phyloP scores from a whole-genome alignment of 2,888 invertebrate species.

The Quadroppia sp. region DNA sequence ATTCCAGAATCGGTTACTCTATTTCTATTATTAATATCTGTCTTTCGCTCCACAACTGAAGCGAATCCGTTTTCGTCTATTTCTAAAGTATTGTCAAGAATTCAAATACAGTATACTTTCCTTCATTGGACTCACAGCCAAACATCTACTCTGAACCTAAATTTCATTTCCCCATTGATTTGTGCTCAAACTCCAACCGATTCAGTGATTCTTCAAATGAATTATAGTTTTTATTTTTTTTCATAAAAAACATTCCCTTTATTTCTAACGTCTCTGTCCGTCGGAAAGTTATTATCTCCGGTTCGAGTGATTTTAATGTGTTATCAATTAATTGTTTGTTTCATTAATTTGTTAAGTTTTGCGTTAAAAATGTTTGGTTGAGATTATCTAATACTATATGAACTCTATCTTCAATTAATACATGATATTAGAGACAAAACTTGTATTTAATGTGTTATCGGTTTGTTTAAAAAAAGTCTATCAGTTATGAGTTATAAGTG shows the following conservation, averaged over 20 bases:
- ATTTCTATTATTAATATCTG: slow-evolving; percentile 13
- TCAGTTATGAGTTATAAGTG: not conserved
- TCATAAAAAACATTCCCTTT: not conserved
- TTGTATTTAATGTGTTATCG: not conserved
- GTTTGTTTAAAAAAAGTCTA: not conserved
- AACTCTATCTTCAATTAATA: not conserved
- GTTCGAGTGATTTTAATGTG: not conserved
- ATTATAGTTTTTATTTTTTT: not conserved
- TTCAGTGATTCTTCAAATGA: not conserved
- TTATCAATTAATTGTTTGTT: not conserved
- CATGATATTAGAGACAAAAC: not conserved
- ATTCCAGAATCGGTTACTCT: slow-evolving; percentile 7
- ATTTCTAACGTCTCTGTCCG: no score
- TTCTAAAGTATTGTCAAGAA: slow-evolving; percentile 3
- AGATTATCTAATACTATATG: not conserved
- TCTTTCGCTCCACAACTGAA: not conserved
- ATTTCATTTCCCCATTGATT: not conserved
- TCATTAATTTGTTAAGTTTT: not conserved
- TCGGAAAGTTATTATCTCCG: no score
- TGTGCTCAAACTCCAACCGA: not conserved
- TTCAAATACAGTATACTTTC: slow-evolving; percentile 11
- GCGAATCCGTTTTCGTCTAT: slow-evolving; percentile 29
- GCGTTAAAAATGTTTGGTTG: not conserved
- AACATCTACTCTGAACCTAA: not conserved
- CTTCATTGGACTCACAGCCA: slow-evolving; percentile 2